Evolutionary conservation across 2,113 vertebrate genomes (phyloP).

Genomic region (Toxotes chatareus): DNA sequence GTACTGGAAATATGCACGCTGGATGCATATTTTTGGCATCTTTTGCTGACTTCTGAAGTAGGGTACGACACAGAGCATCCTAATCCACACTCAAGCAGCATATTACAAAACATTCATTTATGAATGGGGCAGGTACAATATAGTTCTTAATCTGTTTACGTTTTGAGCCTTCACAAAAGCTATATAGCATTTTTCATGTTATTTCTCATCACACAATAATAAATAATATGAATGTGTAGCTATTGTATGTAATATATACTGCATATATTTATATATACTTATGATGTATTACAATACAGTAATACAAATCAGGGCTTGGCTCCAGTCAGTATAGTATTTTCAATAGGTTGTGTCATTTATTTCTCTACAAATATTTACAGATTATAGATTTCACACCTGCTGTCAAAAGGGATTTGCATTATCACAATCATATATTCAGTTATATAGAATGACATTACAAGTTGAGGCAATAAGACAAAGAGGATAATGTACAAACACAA

Average conservation of each 20-base stretch:
- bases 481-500: constrained; percentile 45
- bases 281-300: constrained; percentile 52
- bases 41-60: constrained; percentile 62
- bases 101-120: constrained; percentile 72
- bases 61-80: constrained; percentile 53
- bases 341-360: constrained; percentile 56
- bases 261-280: constrained; percentile 53
- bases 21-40: constrained; percentile 76
- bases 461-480: constrained; percentile 53
- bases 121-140: constrained; percentile 58
- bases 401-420: constrained; percentile 63
- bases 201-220: constrained; percentile 61
- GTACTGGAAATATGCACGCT: constrained; percentile 68
- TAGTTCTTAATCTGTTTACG: constrained; percentile 54
- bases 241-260: constrained; percentile 64
- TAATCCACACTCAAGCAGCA: constrained; percentile 70
- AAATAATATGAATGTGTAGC: constrained; percentile 55
- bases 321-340: constrained; percentile 66
- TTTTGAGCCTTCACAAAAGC: constrained; percentile 51
- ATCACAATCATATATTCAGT: constrained; percentile 60
- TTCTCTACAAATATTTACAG: constrained; percentile 77
- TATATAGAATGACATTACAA: constrained; percentile 50
- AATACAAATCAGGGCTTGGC: constrained; percentile 64
- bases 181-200: constrained; percentile 44
- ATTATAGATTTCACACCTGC: constrained; percentile 69